These are phyloP conservation scores for Erpobdella octoculata DNA, from an alignment of 2,888 invertebrate genomes.

Conservation along the genomic window DNA sequence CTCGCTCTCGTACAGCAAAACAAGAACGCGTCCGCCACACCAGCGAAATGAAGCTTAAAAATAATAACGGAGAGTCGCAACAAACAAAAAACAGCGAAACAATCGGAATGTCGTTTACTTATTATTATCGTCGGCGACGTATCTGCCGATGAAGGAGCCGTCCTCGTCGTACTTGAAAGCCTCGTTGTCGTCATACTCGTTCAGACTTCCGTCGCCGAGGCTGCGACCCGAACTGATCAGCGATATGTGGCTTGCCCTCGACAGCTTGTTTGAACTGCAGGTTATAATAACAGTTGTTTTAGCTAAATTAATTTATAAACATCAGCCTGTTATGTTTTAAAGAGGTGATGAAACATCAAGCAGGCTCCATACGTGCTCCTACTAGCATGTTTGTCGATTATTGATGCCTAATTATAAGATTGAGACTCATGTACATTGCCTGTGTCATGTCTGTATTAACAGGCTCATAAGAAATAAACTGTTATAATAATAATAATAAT, in stretches of 20 bases:
- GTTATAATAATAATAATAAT: no score
- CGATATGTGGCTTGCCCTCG: conserved; percentile 41
- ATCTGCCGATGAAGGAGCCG: conserved; percentile 50
- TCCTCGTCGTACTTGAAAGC: conserved; percentile 88
- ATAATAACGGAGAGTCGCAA: no score
- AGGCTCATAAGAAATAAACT: no score
- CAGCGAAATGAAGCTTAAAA: no score
- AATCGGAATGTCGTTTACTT: neutral
- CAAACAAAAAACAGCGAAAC: no score
- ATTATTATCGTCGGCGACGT: conserved; percentile 6
- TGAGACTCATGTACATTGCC: no score
- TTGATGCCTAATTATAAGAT: no score
- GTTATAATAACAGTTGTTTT: neutral
- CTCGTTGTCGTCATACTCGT: conserved; percentile 92
- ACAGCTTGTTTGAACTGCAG: neutral
- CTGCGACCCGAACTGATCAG: conserved; percentile 52
- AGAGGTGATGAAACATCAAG: neutral
- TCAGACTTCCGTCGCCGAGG: conserved; percentile 95
- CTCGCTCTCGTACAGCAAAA: no score
- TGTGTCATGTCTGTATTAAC: no score
- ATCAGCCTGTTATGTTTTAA: no score
- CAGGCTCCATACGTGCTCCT: neutral
- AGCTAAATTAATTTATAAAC: neutral
- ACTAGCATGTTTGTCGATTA: no score
- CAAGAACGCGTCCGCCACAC: no score